Base-by-base conservation (phyloP, 92 coral and sea anemone genomes). In the Isaurus tuberculatus region DNA sequence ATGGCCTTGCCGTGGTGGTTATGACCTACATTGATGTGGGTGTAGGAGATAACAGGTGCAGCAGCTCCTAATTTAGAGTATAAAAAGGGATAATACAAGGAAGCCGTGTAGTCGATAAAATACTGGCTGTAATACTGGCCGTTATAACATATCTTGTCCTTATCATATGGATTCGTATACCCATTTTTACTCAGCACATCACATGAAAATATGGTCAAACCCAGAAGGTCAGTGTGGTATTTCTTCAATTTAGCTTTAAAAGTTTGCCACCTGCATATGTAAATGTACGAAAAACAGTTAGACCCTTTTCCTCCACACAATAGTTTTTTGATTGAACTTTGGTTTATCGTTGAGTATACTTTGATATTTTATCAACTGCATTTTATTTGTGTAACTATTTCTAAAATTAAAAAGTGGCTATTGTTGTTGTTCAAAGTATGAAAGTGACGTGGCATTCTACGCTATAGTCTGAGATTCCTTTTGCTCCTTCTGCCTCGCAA, bases 141-240 rank as follows among this genome's bases (percentile, higher is more conserved):
- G 28, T 86, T 86, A n/a, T 51, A 86, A n/a, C 89, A 86, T 46
- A 86, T 75, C 43, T 79, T 42, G 30, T 69, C 29, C 61, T 55
- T 67, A 29, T 86, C 89, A 15, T 79, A 66, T 19, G 82, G 85
- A 65, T 86, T 86, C 16, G 85, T 86, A 9, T 32, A 68, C 16
- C 64, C 70, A 9, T 31, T 53, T 69, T 86, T 51, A 58, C 60
- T 70, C 53, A 86, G 79, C 26, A 79, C 89, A 33, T 79, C 73
- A 30, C 89, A 86, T n/a, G 89, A 79, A 64, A 86, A 86, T 2
- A 79, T 80, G 5, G 89, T 86, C 80, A 86, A 46, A 13, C 89
- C 89, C 3, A 86, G 63, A 36, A 69, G 63, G 44, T 86, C 89
- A 16, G 80, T 79, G 73, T 68, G 60, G 44, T 86, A 79, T 65